phyloP scores from a whole-genome alignment of 2,113 vertebrate genomes.

The Motacilla alba region DNA sequence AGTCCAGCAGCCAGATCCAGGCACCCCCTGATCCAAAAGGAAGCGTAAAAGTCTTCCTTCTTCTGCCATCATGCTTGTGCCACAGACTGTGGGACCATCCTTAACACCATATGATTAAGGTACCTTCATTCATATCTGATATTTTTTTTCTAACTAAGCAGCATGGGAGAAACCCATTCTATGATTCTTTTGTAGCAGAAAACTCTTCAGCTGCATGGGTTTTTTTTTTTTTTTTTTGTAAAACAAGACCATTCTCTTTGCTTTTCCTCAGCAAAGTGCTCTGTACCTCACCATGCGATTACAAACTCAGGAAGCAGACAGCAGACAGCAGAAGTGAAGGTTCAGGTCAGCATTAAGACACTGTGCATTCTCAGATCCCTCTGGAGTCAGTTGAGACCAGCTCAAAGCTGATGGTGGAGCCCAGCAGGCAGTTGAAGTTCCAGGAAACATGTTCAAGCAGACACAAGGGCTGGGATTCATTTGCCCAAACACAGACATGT shows the following conservation, averaged over 20 bases:
- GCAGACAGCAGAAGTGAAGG: neutral
- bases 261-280: neutral
- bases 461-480: neutral
- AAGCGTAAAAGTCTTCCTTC: neutral
- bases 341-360: neutral
- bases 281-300: neutral
- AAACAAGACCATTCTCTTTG: neutral
- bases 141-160: neutral
- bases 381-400: neutral
- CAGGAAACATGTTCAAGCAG: neutral
- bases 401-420: neutral
- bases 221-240: rapidly evolving
- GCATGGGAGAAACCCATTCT: neutral
- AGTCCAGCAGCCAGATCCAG: neutral
- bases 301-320: neutral
- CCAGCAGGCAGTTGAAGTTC: neutral
- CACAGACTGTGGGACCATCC: neutral
- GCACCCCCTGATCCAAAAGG: neutral
- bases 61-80: neutral
- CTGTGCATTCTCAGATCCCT: neutral
- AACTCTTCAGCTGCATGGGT: rapidly evolving
- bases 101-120: neutral
- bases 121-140: neutral
- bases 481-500: neutral
- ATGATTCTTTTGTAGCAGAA: neutral